A percentile compares a stretch with the other conserved stretches of the same genome.
These are phyloP conservation scores for Drosophila mauritiana DNA, from an alignment of 1,140 invertebrate genomes.

Conservation along the genomic window DNA sequence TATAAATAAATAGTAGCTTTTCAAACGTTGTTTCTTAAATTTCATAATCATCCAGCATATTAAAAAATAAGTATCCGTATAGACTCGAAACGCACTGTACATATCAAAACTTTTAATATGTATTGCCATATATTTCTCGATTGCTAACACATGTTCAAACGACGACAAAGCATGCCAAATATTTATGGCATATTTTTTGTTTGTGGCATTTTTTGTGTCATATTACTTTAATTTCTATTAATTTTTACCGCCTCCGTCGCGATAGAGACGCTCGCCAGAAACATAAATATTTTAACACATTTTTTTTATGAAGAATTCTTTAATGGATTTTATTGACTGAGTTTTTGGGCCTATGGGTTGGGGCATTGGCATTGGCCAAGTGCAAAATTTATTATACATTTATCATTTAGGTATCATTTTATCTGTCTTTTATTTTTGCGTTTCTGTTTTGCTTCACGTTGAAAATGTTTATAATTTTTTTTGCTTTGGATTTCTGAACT, in stretches of 20 bases:
- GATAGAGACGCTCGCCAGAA: not conserved
- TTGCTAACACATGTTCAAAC: conserved; percentile 63
- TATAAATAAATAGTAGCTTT: not conserved
- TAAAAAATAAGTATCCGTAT: not conserved
- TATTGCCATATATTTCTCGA: conserved; percentile 42
- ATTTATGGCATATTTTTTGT: conserved; percentile 52
- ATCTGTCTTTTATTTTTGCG: conserved; percentile 11
- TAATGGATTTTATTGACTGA: conserved; percentile 54
- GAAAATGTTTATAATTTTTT: conserved; percentile 44
- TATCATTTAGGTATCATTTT: conserved; percentile 50
- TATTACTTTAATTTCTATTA: conserved; percentile 51
- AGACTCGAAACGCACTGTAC: conserved; percentile 9
- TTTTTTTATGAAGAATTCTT: conserved; percentile 26
- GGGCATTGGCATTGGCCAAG: conserved; percentile 56
- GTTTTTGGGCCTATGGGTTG: conserved; percentile 22
- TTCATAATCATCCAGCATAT: not conserved
- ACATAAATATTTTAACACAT: conserved; percentile 40
- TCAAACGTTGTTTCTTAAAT: not conserved
- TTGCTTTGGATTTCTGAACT: conserved; percentile 36
- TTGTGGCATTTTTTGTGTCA: conserved; percentile 18
- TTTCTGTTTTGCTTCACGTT: conserved; percentile 23
- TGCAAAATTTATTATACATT: conserved; percentile 67
- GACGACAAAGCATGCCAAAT: conserved; percentile 60
- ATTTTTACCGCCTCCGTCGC: conserved; percentile 23
- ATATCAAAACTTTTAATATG: conserved; percentile 20